A percentile compares a stretch with the other conserved stretches of the same genome.
phyloP scores from a whole-genome alignment of 2,797 vertebrate species.

The Gymnothorax reevesii region DNA sequence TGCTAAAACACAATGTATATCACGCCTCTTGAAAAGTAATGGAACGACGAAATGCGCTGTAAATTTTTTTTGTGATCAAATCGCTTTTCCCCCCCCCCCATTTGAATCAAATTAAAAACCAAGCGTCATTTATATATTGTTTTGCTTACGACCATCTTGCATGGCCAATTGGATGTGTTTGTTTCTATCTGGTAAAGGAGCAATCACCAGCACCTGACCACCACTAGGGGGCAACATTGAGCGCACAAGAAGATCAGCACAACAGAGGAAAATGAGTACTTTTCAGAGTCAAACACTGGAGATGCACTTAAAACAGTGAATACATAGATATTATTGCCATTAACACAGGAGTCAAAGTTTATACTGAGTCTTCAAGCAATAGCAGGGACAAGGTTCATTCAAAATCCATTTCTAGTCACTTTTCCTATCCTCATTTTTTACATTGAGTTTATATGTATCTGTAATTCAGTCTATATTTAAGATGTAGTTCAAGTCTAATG shows the following conservation, averaged over 20 bases:
- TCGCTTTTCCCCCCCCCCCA: not conserved
- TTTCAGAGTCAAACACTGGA: not conserved
- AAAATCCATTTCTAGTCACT: not conserved
- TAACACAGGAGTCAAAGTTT: not conserved
- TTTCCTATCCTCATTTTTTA: not conserved
- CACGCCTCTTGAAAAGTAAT: not conserved
- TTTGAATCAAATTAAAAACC: slow-evolving; percentile 9
- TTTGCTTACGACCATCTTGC: not conserved
- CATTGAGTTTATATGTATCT: not conserved
- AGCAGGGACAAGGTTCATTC: not conserved
- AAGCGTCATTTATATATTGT: not conserved
- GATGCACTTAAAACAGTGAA: not conserved
- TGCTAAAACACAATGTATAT: slow-evolving; percentile 2
- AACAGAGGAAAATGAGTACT: not conserved
- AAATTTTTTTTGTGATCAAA: slow-evolving; percentile 16
- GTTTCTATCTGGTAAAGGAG: not conserved
- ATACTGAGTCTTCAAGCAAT: slow-evolving; percentile 4
- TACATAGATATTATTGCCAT: not conserved
- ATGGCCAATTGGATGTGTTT: not conserved
- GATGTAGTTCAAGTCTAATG: not conserved
- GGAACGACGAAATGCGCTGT: slow-evolving; percentile 5
- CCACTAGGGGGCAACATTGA: not conserved
- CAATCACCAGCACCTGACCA: not conserved
- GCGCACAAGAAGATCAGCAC: not conserved
- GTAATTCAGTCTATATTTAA: not conserved